phyloP scores from a whole-genome alignment of 2,113 vertebrate species.

The Callocephalon fimbriatum region DNA sequence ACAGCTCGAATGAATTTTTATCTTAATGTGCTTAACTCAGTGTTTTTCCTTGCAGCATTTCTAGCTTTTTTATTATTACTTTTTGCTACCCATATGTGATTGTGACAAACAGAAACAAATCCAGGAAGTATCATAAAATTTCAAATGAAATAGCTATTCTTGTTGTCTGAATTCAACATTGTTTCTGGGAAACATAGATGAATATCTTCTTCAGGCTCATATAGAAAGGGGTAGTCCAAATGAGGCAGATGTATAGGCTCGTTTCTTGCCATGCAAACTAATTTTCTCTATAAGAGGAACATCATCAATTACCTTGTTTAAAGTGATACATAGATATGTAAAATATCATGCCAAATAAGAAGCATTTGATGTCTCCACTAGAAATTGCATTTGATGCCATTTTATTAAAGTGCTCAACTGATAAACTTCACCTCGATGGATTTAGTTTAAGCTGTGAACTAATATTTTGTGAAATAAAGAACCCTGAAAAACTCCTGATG shows the following conservation, averaged over 20 bases:
- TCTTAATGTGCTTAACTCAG: background rate
- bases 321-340: slow-evolving; percentile 30
- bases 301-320: slow-evolving; percentile 31
- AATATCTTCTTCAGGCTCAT: slow-evolving; percentile 12
- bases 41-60: background rate
- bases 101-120: slow-evolving; percentile 23
- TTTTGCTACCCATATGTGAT: background rate
- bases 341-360: slow-evolving; percentile 39
- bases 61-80: background rate
- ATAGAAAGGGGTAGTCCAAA: background rate
- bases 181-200: slow-evolving; percentile 9
- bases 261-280: slow-evolving; percentile 27
- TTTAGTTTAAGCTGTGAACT: slow-evolving; percentile 36
- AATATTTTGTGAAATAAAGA: slow-evolving; percentile 55
- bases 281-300: slow-evolving; percentile 2
- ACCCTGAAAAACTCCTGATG: slow-evolving; percentile 62
- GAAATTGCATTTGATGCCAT: slow-evolving; percentile 1
- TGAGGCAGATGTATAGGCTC: background rate
- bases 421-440: slow-evolving; percentile 5
- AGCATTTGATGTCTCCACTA: slow-evolving; percentile 35
- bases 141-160: background rate
- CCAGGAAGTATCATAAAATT: slow-evolving; percentile 14
- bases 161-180: background rate
- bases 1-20: background rate
- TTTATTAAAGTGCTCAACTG: slow-evolving; percentile 51